Base-by-base conservation (phyloP, 2,797 vertebrate species). In the Megaceryle alcyon region DNA sequence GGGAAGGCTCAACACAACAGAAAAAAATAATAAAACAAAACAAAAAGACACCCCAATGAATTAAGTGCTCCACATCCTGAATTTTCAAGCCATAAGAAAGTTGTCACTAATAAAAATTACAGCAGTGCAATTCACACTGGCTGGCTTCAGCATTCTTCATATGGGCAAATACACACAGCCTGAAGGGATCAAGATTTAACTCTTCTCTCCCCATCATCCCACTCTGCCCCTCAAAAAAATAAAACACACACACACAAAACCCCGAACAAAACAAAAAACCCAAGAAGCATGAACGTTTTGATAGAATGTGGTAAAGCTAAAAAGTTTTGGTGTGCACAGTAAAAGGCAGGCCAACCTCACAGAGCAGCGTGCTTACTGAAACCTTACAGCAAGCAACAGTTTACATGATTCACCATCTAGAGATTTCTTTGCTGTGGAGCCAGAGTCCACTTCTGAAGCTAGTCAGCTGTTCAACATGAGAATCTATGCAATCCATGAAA, bases 1-100 rank as follows among this genome's bases (percentile, higher is more conserved):
- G 19, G 16, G 68, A 51, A 68, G 48, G 15, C 70, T 92, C 19
- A 51, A 68, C 88, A 60, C 93, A 94, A 86, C 70, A 90, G 41
- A 78, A 17, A 94, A 73, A 23, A 56, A 44, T 49, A 56, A 4
- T 0, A 11, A 9, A 23, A 8, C 4, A 14, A 51, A 51, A 15
- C 26, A 15, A 29, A 75, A 69, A 53, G 29, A 15, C 28, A 2
- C 0, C 41, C 25, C 41, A 54, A 53, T 48, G 15, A 43, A 71
- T 17, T 12, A 46, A 63, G 13, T 26, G 23, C 8, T 71, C 41
- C 41, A 19, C 63, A 86, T 1, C 9, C 26, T 75, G 18, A 43
- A 8, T 46, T 87, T 77, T 49, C 81, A 92, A 92, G 35, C 8
- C 9, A 53, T 5, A 20, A 48, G 23, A 72, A 85, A 43, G 1